Conservation (phyloP, 1,140 invertebrate genomes). For the Bombus vancouverensis region DNA sequence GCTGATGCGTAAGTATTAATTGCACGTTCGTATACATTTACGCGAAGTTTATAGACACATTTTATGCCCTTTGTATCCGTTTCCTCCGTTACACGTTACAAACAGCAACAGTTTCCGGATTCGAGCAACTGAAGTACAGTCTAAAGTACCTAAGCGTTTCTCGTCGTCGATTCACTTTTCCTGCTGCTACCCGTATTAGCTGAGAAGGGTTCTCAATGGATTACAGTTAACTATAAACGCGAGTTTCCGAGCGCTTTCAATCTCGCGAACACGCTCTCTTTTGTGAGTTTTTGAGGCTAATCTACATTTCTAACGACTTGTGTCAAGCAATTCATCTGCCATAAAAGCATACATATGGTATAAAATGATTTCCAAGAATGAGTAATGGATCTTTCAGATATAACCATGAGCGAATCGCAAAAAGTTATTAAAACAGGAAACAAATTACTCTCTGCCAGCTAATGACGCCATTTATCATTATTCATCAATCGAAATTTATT, state of each 20-base stretch:
- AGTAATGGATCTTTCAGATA: conserved; percentile 4
- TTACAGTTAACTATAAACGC: conserved; percentile 23
- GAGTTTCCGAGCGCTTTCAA: conserved; percentile 36
- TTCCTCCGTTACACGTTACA: conserved; percentile 1
- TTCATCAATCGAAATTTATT: too few relatives aligned
- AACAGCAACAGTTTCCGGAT: conserved; percentile 13
- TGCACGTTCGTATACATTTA: background rate
- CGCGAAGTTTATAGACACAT: background rate
- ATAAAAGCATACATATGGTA: background rate
- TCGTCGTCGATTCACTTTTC: conserved; percentile 33
- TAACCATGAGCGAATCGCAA: background rate
- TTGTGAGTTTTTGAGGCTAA: background rate
- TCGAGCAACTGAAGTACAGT: conserved; percentile 4
- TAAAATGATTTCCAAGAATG: background rate
- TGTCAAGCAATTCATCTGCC: background rate
- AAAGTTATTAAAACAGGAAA: background rate
- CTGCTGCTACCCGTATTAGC: conserved; percentile 9
- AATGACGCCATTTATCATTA: background rate
- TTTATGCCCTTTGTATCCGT: conserved; percentile 4
- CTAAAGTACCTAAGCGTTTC: conserved; percentile 6
- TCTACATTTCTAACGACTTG: background rate
- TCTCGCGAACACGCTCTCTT: conserved; percentile 22
- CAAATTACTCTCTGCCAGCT: background rate
- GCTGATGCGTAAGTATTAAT: background rate
- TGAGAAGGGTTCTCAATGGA: conserved; percentile 24